Base-by-base conservation (phyloP, 2,797 vertebrate species). In the Cuniculus paca region DNA sequence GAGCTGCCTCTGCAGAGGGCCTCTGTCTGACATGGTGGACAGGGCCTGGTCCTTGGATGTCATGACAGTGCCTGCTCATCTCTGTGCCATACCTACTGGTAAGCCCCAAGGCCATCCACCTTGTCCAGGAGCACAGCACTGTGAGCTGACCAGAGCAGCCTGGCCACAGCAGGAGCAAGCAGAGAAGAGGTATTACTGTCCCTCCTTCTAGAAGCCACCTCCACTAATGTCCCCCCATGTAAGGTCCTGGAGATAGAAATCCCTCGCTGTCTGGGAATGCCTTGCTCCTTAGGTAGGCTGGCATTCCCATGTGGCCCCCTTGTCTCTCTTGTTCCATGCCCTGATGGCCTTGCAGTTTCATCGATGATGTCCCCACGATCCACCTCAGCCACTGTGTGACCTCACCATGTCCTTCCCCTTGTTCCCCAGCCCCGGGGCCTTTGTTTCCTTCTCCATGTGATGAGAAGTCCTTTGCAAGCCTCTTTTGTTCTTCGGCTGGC, bases 171-270 rank as follows among this genome's bases (percentile, higher is more conserved):
- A 85, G 54, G 48, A 48, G 36, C 12, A 77, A 60, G 42, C 16
- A 68, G 70, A 31, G 42, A 42, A 50, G 60, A 39, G 31, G 24
- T 20, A 6, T 34, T 34, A 5, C n/a, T 45, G 28, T 22, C 45
- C 90, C 11, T 74, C 52, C 45, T 93, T 65, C 75, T 78, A 88
- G 78, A 91, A 95, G 20, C 63, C 45, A 45, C 31, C 72, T 87
- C 50, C 20, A 10, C 26, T 20, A 87, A 31, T 20, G 24, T 31
- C 34, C 3, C 26, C 24, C 45, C n/a, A 19, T 39, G 24, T 54
- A 9, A 39, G 39, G 26, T 79, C 81, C 74, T 0, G 1, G 13
- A 88, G 34, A 52, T n/a, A 96, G 60, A 87, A 86, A 54, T 24
- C 56, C 45, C 48, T 68, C 63, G 39, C 75, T 61, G n/a, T 54